phyloP scores from a whole-genome alignment of 1,140 invertebrate species.

The Colletes gigas region DNA sequence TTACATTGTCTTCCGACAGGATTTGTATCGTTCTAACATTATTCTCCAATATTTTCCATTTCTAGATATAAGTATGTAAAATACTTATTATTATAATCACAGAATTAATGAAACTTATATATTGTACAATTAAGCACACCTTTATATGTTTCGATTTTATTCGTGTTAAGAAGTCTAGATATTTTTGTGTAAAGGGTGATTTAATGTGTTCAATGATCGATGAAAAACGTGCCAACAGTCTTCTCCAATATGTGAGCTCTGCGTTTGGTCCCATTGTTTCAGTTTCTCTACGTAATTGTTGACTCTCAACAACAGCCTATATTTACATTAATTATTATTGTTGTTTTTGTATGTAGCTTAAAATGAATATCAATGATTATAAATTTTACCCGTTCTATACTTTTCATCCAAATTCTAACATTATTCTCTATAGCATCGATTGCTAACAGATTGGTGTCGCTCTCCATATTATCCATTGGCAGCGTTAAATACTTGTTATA shows the following conservation, averaged over 20 bases:
- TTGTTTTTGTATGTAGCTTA: neutral
- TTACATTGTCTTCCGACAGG: conserved; percentile 93
- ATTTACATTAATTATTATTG: neutral
- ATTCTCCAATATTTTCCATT: conserved; percentile 89
- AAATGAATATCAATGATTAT: neutral
- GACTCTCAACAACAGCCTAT: conserved; percentile 85
- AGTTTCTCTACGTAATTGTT: conserved; percentile 90
- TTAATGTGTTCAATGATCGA: conserved; percentile 90
- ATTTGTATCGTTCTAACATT: conserved; percentile 88
- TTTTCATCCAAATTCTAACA: conserved; percentile 84
- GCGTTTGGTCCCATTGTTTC: conserved; percentile 90
- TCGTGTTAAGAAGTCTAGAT: conserved; percentile 85
- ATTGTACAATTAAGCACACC: conserved; percentile 76
- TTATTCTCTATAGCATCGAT: conserved; percentile 82
- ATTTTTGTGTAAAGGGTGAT: conserved; percentile 83
- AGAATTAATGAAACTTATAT: neutral
- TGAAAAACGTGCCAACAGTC: conserved; percentile 89
- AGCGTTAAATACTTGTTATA: conserved; percentile 82
- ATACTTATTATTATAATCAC: neutral
- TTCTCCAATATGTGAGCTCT: conserved; percentile 91
- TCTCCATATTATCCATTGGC: conserved; percentile 78
- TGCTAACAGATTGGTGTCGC: conserved; percentile 80
- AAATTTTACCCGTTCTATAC: conserved; percentile 83
- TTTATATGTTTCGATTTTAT: conserved; percentile 86
- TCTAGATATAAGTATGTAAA: conserved; percentile 77